Evolutionary conservation across 2,888 invertebrate genomes (phyloP).

Genomic region (Caenorhabditis sulstoni): DNA sequence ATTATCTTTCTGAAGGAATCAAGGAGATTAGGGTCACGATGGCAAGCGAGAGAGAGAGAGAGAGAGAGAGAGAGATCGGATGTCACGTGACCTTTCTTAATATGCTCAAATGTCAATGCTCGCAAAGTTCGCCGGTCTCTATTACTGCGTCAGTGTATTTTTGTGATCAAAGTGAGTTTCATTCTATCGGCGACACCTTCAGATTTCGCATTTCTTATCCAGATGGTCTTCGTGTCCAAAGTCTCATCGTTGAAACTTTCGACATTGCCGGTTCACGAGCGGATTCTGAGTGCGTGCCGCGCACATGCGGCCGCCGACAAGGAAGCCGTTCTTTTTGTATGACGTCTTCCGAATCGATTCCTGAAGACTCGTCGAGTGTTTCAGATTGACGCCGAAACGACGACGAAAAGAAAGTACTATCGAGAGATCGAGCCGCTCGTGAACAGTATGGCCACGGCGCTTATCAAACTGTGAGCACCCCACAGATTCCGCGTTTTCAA

Average conservation of each 20-base stretch:
- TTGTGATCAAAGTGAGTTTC: too few species aligned
- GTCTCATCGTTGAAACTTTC: conserved; percentile 36
- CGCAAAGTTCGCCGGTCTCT: too few species aligned
- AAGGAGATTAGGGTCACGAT: too few species aligned
- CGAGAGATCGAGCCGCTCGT: conserved; percentile 53
- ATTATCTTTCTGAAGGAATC: too few species aligned
- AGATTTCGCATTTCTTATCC: not conserved
- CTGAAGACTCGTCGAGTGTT: too few species aligned
- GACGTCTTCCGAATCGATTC: not conserved
- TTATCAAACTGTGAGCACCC: conserved; percentile 49
- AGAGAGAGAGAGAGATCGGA: too few species aligned
- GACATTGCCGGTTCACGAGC: conserved; percentile 49
- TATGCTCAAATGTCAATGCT: too few species aligned
- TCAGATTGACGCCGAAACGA: conserved; percentile 59
- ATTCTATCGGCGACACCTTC: too few species aligned
- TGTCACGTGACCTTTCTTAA: too few species aligned
- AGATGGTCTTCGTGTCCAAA: conserved; percentile 63
- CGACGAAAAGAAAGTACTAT: conserved; percentile 49
- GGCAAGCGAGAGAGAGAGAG: too few species aligned
- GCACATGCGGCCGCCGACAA: conserved; percentile 39
- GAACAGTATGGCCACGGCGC: conserved; percentile 46
- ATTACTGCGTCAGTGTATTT: too few species aligned
- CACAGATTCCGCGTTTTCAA: not conserved
- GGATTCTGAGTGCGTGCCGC: conserved; percentile 38
- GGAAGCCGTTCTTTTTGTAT: conserved; percentile 55